These are phyloP conservation scores for Vireo griseus DNA, from an alignment of 2,797 vertebrate species.

Conservation along the genomic window DNA sequence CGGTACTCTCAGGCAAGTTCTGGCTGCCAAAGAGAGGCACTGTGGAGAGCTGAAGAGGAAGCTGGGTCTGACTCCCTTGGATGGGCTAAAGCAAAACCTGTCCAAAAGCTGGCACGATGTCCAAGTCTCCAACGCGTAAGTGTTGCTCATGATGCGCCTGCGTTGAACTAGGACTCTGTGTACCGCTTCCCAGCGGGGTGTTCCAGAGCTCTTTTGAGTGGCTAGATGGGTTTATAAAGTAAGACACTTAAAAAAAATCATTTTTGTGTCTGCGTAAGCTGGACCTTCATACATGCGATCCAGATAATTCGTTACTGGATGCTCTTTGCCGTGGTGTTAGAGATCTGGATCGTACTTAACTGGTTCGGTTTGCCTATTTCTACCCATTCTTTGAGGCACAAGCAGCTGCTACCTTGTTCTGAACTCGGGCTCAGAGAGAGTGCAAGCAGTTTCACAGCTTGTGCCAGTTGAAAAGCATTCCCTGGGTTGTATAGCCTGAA, in stretches of 20 bases:
- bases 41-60: conserved; percentile 91
- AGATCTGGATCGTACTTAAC: not conserved
- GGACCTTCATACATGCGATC: rapidly evolving
- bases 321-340: not conserved
- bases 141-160: not conserved
- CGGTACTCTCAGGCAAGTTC: conserved; percentile 89
- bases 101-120: conserved; percentile 93
- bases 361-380: not conserved
- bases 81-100: conserved; percentile 88
- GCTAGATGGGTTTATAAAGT: not conserved
- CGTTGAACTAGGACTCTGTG: not conserved
- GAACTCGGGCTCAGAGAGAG: not conserved
- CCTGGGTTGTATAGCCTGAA: rapidly evolving
- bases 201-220: not conserved
- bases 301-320: not conserved
- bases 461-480: not conserved
- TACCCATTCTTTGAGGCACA: rapidly evolving
- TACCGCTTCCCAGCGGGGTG: not conserved
- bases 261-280: rapidly evolving
- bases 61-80: conserved; percentile 88
- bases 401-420: not conserved
- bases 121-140: conserved; percentile 92
- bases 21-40: conserved; percentile 94
- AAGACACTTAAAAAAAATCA: not conserved
- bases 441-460: not conserved